Conservation (phyloP, 1,140 invertebrate species). For the Drosophila nasuta region DNA sequence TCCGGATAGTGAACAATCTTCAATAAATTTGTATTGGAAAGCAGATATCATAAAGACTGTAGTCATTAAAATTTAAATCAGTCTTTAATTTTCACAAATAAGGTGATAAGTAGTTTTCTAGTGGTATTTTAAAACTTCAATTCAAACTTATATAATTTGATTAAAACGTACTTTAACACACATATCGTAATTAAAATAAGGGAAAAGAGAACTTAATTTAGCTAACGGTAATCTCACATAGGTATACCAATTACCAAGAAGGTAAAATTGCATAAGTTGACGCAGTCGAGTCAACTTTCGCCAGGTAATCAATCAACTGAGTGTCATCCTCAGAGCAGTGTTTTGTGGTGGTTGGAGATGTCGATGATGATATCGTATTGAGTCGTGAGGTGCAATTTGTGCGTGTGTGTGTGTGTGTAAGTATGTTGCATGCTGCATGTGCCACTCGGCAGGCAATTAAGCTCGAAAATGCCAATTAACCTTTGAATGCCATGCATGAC, state of each 20-base stretch:
- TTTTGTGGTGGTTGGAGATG: constrained; percentile 25
- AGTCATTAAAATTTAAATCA: no score
- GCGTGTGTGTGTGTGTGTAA: neutral
- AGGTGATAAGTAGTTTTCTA: no score
- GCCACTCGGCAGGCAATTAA: constrained; percentile 76
- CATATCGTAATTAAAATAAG: no score
- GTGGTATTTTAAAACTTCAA: no score
- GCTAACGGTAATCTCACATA: no score
- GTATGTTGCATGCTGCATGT: constrained; percentile 42
- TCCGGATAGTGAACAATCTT: no score
- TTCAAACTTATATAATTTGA: neutral
- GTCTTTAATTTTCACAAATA: no score
- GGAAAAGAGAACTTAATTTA: no score
- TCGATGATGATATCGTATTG: constrained; percentile 49
- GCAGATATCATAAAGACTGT: no score
- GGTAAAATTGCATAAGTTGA: constrained; percentile 2
- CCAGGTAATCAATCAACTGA: constrained; percentile 69
- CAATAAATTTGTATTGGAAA: no score
- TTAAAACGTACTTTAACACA: no score
- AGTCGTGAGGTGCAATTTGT: constrained; percentile 18
- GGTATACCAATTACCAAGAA: no score
- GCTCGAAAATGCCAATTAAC: constrained; percentile 80
- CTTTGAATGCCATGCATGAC: constrained; percentile 80
- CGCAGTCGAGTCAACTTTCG: constrained; percentile 39
- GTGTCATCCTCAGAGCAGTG: constrained; percentile 37